Evolutionary conservation across 2,888 invertebrate genomes (phyloP), one percentile per base, ranked within the genome.

Genomic region (Phanerotoma sp.): DNA sequence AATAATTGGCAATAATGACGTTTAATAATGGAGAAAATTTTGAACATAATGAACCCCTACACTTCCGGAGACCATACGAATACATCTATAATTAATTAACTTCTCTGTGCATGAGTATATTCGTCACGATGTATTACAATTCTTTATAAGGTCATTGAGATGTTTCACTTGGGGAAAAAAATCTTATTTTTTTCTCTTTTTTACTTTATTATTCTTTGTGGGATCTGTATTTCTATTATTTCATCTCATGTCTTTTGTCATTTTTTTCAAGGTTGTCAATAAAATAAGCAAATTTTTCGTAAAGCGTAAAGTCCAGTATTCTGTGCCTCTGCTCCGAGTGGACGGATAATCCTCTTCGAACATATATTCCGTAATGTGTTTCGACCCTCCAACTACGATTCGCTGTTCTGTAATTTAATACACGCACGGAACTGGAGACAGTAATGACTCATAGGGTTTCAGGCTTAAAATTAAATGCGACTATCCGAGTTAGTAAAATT

Each of bases 381-480:
- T 60, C 18, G 49, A 47, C 47, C 51, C 54, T 58, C 54, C 41
- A 49, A 50, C 47, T 40, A 20, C 22, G 28, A 49, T 49, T 60
- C 54, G 48, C 42, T 52, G 44, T 54, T 64, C 68, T 67, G 74
- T 72, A 75, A 75, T 76, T 74, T 73, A 73, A 75, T 75, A 73
- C 72, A 73, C 70, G 72, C 71, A 54, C 53, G 62, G 70, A 73
- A 74, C 72, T 73, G 72, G 72, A 73, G 71, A 71, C 69, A 66
- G 72, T 73, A 74, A 74, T 74, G 70, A 72, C 70, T 76, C 72
- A 71, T 77, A 75, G 56, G 77, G 77, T 72, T 77, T 77, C 77
- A 65, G 74, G 75, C 76, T 77, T 77, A 77, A 75, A 77, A 76
- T 77, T 76, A 75, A 75, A 74, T 73, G 68, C 72, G 74, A 74